phyloP scores from a whole-genome alignment of 1,140 invertebrate species.

The Dendroctonus valens region DNA sequence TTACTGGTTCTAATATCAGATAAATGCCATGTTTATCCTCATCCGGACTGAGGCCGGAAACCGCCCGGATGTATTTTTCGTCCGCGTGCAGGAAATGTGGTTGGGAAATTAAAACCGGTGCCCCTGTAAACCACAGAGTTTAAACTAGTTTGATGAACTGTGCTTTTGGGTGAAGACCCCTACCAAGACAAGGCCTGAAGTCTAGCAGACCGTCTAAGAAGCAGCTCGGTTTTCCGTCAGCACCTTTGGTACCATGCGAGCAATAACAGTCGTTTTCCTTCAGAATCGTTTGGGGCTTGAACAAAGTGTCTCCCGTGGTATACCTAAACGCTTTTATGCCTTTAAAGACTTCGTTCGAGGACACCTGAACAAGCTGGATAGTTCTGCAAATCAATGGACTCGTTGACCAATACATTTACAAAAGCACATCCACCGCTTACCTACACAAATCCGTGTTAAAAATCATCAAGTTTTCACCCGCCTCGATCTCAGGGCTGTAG shows the following conservation, averaged over 20 bases:
- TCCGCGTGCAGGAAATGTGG: constrained; percentile 44
- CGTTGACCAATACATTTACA: neutral
- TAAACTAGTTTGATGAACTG: constrained; percentile 12
- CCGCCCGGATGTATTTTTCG: constrained; percentile 31
- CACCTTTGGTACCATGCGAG: constrained; percentile 32
- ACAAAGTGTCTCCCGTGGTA: constrained; percentile 22
- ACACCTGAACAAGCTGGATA: constrained; percentile 30
- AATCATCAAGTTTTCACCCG: constrained; percentile 52
- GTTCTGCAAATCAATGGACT: constrained; percentile 28
- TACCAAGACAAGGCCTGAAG: constrained; percentile 41
- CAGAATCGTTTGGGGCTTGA: constrained; percentile 17
- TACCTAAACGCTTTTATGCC: constrained; percentile 38
- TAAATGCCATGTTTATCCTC: constrained; percentile 36
- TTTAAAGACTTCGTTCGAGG: constrained; percentile 28
- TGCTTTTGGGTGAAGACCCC: constrained; percentile 9
- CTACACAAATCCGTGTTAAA: constrained; percentile 63
- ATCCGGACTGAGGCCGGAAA: constrained; percentile 32
- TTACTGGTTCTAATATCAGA: constrained; percentile 42
- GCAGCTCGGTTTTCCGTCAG: constrained; percentile 34
- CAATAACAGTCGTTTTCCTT: constrained; percentile 41
- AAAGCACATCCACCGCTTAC: constrained; percentile 40
- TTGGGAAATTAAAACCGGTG: constrained; percentile 39
- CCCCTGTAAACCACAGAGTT: constrained; percentile 34
- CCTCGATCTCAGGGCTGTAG: constrained; percentile 56
- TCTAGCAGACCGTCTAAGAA: constrained; percentile 41